Conservation (phyloP, 2,113 vertebrate species). For the Phoenicopterus ruber region DNA sequence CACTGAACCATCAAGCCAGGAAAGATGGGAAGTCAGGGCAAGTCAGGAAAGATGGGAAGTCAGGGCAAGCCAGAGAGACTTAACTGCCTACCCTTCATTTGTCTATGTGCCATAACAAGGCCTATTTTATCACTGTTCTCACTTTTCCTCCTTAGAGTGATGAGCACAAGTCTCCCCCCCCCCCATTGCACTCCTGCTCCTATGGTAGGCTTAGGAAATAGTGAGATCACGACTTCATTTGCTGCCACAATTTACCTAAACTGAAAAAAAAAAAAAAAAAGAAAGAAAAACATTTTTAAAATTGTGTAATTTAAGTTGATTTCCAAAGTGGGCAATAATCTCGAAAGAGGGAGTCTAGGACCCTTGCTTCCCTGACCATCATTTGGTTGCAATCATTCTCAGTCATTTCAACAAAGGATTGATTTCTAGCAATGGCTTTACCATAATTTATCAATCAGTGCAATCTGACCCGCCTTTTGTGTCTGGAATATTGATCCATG, state of each 20-base stretch:
- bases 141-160: not conserved
- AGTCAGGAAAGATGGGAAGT: not conserved
- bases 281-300: not conserved
- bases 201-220: not conserved
- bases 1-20: not conserved
- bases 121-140: not conserved
- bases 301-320: not conserved
- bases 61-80: not conserved
- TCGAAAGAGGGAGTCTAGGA: not conserved
- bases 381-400: not conserved
- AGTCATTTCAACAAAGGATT: conserved; percentile 2
- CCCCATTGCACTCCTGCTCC: not conserved
- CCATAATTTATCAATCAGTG: not conserved
- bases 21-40: not conserved
- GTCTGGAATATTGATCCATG: not conserved
- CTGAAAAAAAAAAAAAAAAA: no score
- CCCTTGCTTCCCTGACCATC: not conserved
- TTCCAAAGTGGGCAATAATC: not conserved
- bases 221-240: not conserved
- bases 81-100: not conserved
- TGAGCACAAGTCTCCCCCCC: not conserved
- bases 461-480: not conserved
- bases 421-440: not conserved
- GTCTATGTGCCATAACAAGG: not conserved
- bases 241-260: not conserved